A percentile compares a stretch with the other conserved stretches of the same genome.
phyloP scores from a whole-genome alignment of 1,140 invertebrate genomes.

The Pinna nobilis region DNA sequence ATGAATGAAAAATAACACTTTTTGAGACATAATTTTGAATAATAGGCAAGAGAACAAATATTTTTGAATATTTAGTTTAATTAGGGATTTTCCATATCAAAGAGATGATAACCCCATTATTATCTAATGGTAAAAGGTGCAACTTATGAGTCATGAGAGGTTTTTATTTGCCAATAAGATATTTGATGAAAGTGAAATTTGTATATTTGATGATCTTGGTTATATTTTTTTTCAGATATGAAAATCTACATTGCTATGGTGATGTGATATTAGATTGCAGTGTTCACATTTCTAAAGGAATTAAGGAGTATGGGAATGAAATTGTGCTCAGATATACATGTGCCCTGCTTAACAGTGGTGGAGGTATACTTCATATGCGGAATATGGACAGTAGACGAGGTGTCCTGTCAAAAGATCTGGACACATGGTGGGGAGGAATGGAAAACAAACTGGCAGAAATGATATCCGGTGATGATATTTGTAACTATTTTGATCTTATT shows the following conservation, averaged over 20 bases:
- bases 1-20: too few species aligned
- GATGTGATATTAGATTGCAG: constrained; percentile 56
- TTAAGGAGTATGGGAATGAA: constrained; percentile 54
- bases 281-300: constrained; percentile 56
- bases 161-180: too few species aligned
- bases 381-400: constrained; percentile 47
- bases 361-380: constrained; percentile 61
- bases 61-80: too few species aligned
- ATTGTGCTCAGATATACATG: constrained; percentile 58
- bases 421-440: constrained; percentile 67
- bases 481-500: constrained; percentile 66
- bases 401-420: constrained; percentile 58
- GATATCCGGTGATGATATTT: constrained; percentile 63
- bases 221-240: constrained; percentile 40
- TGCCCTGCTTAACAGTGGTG: constrained; percentile 64
- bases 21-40: too few species aligned
- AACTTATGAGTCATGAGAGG: too few species aligned
- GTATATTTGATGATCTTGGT: too few species aligned
- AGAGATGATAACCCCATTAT: too few species aligned
- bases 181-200: too few species aligned
- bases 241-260: constrained; percentile 55
- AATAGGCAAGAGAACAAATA: too few species aligned
- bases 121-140: too few species aligned
- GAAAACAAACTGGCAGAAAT: constrained; percentile 61
- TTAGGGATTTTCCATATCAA: too few species aligned